A percentile compares a stretch with the other conserved stretches of the same genome.
Evolutionary conservation across 2,113 vertebrate species (phyloP).

Genomic region (Actinemys pallida): DNA sequence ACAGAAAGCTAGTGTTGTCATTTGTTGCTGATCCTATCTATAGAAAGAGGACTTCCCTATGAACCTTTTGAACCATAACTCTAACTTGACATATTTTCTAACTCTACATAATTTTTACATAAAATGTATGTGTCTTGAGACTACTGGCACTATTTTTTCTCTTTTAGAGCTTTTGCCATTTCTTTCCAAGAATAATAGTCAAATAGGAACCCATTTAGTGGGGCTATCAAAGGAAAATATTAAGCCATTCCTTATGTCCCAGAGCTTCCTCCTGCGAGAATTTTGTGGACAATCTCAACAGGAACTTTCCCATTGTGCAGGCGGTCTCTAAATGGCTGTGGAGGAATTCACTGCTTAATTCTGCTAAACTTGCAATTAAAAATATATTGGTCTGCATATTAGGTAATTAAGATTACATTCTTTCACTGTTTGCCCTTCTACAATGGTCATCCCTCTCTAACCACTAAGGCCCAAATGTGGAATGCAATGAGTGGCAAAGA

Average conservation of each 20-base stretch:
- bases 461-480: background rate
- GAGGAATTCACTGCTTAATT: background rate
- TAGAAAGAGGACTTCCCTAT: background rate
- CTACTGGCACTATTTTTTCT: background rate
- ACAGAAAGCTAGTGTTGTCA: background rate
- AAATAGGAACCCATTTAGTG: background rate
- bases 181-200: background rate
- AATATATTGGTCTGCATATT: background rate
- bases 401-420: background rate
- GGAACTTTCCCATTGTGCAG: background rate
- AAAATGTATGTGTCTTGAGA: accelerated
- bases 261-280: background rate
- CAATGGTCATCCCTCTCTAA: background rate
- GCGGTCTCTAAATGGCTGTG: accelerated
- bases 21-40: background rate
- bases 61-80: background rate
- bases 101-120: background rate
- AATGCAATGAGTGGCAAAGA: background rate
- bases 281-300: background rate
- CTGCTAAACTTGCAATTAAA: background rate
- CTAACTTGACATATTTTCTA: background rate
- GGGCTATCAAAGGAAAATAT: background rate
- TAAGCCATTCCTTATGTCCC: background rate
- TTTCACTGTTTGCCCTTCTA: background rate
- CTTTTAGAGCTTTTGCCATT: background rate